These are phyloP conservation scores for Sinocyclocheilus anophthalmus DNA, from an alignment of 2,113 vertebrate species.

Conservation along the genomic window DNA sequence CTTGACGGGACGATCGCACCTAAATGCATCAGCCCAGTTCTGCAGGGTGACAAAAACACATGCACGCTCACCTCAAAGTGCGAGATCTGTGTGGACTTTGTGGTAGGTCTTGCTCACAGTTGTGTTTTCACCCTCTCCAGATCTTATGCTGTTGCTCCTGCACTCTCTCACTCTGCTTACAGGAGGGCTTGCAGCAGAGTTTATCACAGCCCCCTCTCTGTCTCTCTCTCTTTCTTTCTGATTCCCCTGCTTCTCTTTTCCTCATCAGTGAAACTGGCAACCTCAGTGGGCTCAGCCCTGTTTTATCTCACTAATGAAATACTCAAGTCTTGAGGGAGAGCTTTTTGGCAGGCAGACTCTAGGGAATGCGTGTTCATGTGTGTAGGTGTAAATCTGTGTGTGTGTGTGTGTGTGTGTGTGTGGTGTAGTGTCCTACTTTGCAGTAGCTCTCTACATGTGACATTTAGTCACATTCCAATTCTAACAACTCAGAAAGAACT, in stretches of 20 bases:
- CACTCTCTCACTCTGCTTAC: constrained; percentile 71
- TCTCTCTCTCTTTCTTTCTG: constrained; percentile 49
- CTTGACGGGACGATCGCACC: constrained; percentile 41
- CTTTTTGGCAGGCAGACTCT: constrained; percentile 63
- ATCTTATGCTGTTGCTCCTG: constrained; percentile 62
- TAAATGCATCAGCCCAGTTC: constrained; percentile 56
- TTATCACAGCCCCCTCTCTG: constrained; percentile 72
- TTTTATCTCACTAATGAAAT: constrained; percentile 79
- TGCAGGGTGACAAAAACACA: constrained; percentile 45
- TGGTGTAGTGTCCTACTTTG: constrained; percentile 45
- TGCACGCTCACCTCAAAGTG: constrained; percentile 53
- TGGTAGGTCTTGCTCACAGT: constrained; percentile 55
- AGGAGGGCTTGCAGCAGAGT: constrained; percentile 72
- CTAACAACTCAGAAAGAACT: constrained; percentile 45
- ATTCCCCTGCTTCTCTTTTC: constrained; percentile 57
- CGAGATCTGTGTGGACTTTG: constrained; percentile 55
- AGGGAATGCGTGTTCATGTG: constrained; percentile 54
- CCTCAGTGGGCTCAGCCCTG: constrained; percentile 68
- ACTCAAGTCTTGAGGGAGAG: constrained; percentile 66
- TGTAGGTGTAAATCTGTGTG: constrained; percentile 44
- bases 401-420: constrained; percentile 46
- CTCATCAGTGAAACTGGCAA: constrained; percentile 70
- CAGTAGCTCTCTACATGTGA: constrained; percentile 57
- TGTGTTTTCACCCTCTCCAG: constrained; percentile 56
- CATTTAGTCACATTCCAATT: constrained; percentile 29